Conservation (phyloP, 2,888 invertebrate species). For the Abrostola tripartita region DNA sequence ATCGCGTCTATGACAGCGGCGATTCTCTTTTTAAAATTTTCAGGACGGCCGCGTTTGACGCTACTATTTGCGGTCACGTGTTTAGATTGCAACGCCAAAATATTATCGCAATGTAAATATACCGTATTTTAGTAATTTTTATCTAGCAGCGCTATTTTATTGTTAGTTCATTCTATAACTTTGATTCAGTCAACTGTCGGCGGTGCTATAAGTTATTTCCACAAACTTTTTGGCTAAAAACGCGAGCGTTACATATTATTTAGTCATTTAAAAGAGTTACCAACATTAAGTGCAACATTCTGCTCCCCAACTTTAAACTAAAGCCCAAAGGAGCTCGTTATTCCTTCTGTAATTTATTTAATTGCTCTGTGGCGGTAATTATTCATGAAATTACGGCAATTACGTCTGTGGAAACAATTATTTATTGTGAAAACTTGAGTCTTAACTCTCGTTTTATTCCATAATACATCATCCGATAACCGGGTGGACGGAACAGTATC, state of each 20-base stretch:
- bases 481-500: slow-evolving; percentile 68
- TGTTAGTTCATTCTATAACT: slow-evolving; percentile 12
- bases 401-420: slow-evolving; percentile 87
- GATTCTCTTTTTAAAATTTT: slow-evolving; percentile 86
- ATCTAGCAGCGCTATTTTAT: slow-evolving; percentile 13
- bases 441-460: slow-evolving; percentile 87
- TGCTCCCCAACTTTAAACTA: slow-evolving; percentile 85
- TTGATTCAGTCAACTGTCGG: no score
- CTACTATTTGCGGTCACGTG: slow-evolving; percentile 84
- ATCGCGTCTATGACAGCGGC: slow-evolving; percentile 84
- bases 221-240: slow-evolving; percentile 2
- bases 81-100: slow-evolving; percentile 72
- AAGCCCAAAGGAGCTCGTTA: slow-evolving; percentile 85
- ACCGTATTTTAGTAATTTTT: slow-evolving; percentile 29
- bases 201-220: slow-evolving; percentile 2
- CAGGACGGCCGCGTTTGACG: slow-evolving; percentile 73
- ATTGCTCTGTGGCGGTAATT: slow-evolving; percentile 88
- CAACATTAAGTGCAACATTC: slow-evolving; percentile 74
- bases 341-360: slow-evolving; percentile 87
- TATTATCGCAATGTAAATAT: slow-evolving; percentile 41
- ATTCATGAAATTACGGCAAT: slow-evolving; percentile 89
- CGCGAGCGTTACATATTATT: background rate
- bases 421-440: slow-evolving; percentile 87
- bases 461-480: slow-evolving; percentile 84
- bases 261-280: slow-evolving; percentile 62